Evolutionary conservation across 2,797 vertebrate genomes (phyloP), one percentile per base, ranked within the genome.

Genomic region (Brotogeris chrysoptera): DNA sequence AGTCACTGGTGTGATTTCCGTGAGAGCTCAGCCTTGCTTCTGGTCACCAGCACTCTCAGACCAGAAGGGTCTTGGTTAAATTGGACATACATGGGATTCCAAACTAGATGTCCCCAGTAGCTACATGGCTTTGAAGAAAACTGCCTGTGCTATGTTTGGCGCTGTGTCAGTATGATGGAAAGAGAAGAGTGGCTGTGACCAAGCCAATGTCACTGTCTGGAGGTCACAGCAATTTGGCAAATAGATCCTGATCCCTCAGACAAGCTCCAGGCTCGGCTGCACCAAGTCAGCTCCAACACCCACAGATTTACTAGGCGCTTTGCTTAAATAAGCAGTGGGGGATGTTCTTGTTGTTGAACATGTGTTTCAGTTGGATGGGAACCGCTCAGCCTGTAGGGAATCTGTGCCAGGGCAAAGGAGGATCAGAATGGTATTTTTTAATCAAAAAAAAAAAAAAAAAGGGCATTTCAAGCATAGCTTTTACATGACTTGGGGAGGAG

Each of bases 291-390:
- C 64, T 94, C 57, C 41, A 61, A 59, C 60, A 91, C 7, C 3
- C 10, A 78, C 34, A 79, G 27, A 65, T 36, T 84, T 32, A 53
- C 32, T 7, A 59, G 50, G 30, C 6, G 0, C 49, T 92, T 74
- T 87, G 57, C 81, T 86, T 82, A 53, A 90, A 39, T 68, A 93
- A 92, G 65, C 61, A 25, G 38, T 1, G 6, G 25, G 41, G 44
- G 49, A 57, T 61, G 34, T 80, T 79, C 57, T 88, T 1, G 0
- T 41, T 90, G 73, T 59, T 83, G 34, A 94, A 76, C 49, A 39
- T 41, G 76, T 94, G 84, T 93, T 96, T 87, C 65, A 61, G 65
- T 13, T 86, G 86, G 79, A 91, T 38, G 60, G 84, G 85, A 91
- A 53, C 38, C 4, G 1, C 84, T 92, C 47, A 92, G 86, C 68